These are phyloP conservation scores for Anguilla rostrata DNA, from an alignment of 2,113 vertebrate genomes.

Conservation along the genomic window DNA sequence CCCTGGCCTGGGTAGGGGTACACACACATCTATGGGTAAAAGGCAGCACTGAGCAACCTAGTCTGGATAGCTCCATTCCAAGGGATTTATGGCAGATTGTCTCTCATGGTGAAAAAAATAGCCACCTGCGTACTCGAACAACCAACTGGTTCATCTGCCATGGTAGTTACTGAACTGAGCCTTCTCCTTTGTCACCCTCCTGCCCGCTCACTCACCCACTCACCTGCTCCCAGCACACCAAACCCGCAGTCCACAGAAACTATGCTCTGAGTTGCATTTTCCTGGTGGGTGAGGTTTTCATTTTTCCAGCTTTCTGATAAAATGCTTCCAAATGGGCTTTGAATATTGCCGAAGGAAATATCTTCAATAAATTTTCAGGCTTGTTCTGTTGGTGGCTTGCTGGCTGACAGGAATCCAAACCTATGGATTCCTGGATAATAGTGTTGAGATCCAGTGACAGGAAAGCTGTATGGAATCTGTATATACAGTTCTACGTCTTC, in stretches of 20 bases:
- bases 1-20: neutral
- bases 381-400: slow-evolving; percentile 26
- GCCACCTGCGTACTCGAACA: slow-evolving; percentile 13
- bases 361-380: slow-evolving; percentile 18
- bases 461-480: neutral
- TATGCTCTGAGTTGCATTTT: too few relatives aligned
- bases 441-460: neutral
- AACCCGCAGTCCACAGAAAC: too few relatives aligned
- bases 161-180: neutral
- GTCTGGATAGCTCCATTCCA: neutral
- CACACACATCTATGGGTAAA: neutral
- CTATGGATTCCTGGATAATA: neutral
- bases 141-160: neutral
- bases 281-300: neutral
- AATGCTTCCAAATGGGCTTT: slow-evolving; percentile 13
- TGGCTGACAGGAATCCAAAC: neutral
- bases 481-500: neutral
- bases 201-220: neutral
- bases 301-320: slow-evolving; percentile 14
- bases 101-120: neutral
- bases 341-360: slow-evolving; percentile 29
- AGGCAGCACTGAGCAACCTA: neutral
- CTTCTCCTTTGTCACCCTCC: neutral
- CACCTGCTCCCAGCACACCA: neutral
- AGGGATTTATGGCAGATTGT: slow-evolving; percentile 9